Conservation (phyloP, 2,888 invertebrate species). For the Nysson spinosus region DNA sequence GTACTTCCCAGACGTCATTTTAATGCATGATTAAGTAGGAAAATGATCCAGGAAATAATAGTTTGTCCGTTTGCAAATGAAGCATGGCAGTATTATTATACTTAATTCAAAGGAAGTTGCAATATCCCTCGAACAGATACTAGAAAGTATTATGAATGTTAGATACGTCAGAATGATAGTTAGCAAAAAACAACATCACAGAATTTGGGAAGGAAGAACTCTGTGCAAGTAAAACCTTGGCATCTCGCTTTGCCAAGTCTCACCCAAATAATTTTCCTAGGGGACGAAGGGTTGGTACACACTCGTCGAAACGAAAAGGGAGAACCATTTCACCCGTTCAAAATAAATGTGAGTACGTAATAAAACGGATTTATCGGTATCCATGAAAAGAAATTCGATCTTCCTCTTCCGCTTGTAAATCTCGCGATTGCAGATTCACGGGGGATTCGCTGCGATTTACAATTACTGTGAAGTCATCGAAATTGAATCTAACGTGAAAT, state of each 20-base stretch:
- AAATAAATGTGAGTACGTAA: constrained; percentile 27
- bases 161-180: neutral
- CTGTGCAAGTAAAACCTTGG: constrained; percentile 34
- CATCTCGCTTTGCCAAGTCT: constrained; percentile 49
- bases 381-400: neutral
- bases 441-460: too few relatives aligned
- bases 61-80: too few relatives aligned
- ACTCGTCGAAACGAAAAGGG: constrained; percentile 24
- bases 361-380: constrained; percentile 36
- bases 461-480: too few relatives aligned
- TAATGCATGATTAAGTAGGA: too few relatives aligned
- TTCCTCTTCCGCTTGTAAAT: neutral
- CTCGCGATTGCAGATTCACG: neutral
- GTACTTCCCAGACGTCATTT: too few relatives aligned
- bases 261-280: constrained; percentile 60
- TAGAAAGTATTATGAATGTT: neutral
- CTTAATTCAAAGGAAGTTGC: too few relatives aligned
- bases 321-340: constrained; percentile 25
- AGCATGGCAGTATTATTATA: too few relatives aligned
- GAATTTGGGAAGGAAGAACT: constrained; percentile 26
- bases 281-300: constrained; percentile 21
- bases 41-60: too few relatives aligned
- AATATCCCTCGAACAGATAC: neutral
- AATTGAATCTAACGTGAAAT: too few relatives aligned
- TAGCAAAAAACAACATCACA: constrained; percentile 37